Percentiles rank a stretch among this genome's conserved stretches.
phyloP scores from a whole-genome alignment of 2,888 invertebrate genomes.

The Drosophila koepferae region DNA sequence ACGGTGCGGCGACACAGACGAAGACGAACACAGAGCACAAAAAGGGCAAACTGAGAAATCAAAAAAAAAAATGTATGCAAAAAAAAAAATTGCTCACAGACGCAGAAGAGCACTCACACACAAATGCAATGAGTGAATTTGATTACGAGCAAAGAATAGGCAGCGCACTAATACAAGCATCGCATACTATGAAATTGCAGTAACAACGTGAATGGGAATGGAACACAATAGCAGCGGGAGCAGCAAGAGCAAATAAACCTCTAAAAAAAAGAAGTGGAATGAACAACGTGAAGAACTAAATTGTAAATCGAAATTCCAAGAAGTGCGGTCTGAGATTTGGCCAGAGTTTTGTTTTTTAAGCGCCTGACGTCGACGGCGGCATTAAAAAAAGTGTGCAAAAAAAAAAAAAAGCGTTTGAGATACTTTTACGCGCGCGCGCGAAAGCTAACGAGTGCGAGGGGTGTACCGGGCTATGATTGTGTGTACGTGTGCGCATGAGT shows the following conservation, averaged over 20 bases:
- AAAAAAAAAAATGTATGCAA: slow-evolving; percentile 65
- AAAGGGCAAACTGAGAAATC: slow-evolving; percentile 67
- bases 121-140: slow-evolving; percentile 50
- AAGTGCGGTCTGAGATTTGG: slow-evolving; percentile 67
- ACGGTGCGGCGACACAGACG: slow-evolving; percentile 57
- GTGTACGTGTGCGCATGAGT: slow-evolving; percentile 1
- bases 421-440: slow-evolving; percentile 76
- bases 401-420: slow-evolving; percentile 68
- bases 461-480: slow-evolving; percentile 27
- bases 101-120: slow-evolving; percentile 12
- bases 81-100: slow-evolving; percentile 51
- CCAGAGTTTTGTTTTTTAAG: slow-evolving; percentile 45
- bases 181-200: slow-evolving; percentile 63
- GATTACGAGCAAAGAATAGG: slow-evolving; percentile 73
- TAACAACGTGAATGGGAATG: slow-evolving; percentile 75
- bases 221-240: slow-evolving; percentile 63
- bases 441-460: slow-evolving; percentile 43
- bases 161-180: slow-evolving; percentile 54
- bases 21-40: slow-evolving; percentile 44
- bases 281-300: slow-evolving; percentile 71
- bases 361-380: slow-evolving; percentile 55
- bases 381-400: slow-evolving; percentile 58
- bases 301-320: slow-evolving; percentile 81
- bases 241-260: slow-evolving; percentile 51
- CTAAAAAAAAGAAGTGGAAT: slow-evolving; percentile 37